Conservation (phyloP, 2,113 vertebrate species). For the Mohoua ochrocephala region DNA sequence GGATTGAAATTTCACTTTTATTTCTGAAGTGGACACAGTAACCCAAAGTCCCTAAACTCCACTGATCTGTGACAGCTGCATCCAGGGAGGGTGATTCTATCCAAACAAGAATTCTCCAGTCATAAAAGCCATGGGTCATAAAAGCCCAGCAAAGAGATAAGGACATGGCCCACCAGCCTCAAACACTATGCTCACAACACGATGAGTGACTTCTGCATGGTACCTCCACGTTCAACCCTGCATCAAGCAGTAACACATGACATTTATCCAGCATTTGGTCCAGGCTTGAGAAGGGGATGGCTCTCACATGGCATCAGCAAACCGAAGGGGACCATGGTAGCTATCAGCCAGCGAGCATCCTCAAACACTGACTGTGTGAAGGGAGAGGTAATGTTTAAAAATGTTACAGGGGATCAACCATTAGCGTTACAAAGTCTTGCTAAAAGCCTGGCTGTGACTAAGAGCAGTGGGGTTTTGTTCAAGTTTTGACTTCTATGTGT, state of each 20-base stretch:
- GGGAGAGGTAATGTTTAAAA: not conserved
- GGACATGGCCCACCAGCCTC: not conserved
- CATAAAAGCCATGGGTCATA: not conserved
- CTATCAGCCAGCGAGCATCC: not conserved
- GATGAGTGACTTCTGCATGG: not conserved
- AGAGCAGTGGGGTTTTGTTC: not conserved
- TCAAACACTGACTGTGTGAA: not conserved
- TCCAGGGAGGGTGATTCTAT: not conserved
- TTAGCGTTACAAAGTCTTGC: not conserved
- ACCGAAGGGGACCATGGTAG: not conserved
- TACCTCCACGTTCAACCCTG: not conserved
- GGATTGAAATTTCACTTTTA: not conserved
- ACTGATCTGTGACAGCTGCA: not conserved
- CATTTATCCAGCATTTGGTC: not conserved
- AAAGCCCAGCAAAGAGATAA: not conserved
- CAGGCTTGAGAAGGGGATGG: not conserved
- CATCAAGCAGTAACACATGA: not conserved
- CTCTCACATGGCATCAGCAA: not conserved
- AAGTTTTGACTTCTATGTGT: not conserved
- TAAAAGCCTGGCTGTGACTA: not conserved
- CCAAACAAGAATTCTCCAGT: not conserved
- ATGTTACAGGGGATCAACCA: not conserved
- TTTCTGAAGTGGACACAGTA: not conserved
- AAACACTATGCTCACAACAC: not conserved
- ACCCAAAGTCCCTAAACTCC: not conserved